A percentile compares a stretch with the other conserved stretches of the same genome.
phyloP scores from a whole-genome alignment of 2,888 invertebrate genomes.

The Toxonevra muliebris region DNA sequence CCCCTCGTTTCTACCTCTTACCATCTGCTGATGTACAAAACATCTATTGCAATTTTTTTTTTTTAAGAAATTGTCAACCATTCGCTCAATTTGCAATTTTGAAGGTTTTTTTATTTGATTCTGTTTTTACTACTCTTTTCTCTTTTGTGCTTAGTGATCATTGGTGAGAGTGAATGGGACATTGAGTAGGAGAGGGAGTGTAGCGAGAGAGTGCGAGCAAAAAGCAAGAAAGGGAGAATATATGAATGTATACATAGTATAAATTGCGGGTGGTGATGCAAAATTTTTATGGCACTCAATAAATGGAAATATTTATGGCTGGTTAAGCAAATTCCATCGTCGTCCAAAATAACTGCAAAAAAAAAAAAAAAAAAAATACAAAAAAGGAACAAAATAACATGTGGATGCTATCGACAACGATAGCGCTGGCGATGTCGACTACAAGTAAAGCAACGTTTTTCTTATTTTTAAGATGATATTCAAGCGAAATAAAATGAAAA shows the following conservation, averaged over 20 bases:
- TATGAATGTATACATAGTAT: too few relatives aligned
- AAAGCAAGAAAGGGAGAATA: not conserved
- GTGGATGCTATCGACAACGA: not conserved
- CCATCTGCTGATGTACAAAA: not conserved
- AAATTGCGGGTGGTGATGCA: not conserved
- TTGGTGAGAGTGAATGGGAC: not conserved
- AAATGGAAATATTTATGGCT: constrained; percentile 44
- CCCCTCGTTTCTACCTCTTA: not conserved
- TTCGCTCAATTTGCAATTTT: constrained; percentile 61
- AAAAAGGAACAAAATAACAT: not conserved
- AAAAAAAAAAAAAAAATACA: not conserved
- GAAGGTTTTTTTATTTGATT: constrained; percentile 17
- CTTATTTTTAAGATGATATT: constrained; percentile 18
- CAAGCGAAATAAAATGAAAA: constrained; percentile 20
- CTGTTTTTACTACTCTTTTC: constrained; percentile 11
- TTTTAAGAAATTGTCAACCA: constrained; percentile 60
- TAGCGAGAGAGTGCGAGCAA: not conserved
- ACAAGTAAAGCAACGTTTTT: constrained; percentile 5
- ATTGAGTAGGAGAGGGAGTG: not conserved
- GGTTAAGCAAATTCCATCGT: not conserved
- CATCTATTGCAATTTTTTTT: constrained; percentile 17
- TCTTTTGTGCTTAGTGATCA: constrained; percentile 2
- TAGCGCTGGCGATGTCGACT: too few relatives aligned
- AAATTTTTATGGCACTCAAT: constrained; percentile 40
- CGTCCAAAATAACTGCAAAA: too few relatives aligned